Conservation (phyloP, 2,888 invertebrate genomes). For the Phrixothrix hirtus region DNA sequence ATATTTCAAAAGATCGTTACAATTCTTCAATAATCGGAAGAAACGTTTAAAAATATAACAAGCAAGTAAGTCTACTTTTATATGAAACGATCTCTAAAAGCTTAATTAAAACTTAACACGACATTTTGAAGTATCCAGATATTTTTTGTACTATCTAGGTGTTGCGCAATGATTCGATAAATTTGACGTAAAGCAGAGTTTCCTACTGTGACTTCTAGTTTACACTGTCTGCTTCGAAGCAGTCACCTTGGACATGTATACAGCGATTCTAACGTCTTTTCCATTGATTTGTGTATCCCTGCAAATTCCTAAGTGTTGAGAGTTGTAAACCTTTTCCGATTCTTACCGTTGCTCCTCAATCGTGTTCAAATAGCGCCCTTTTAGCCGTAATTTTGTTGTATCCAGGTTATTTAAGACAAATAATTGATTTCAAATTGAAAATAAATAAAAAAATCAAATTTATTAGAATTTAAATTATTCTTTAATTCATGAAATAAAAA, state of each 20-base stretch:
- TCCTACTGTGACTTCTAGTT: background rate
- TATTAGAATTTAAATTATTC: too few relatives aligned
- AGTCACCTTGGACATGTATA: background rate
- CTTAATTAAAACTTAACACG: too few relatives aligned
- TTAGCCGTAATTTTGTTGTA: background rate
- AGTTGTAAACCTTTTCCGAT: background rate
- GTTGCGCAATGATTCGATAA: background rate
- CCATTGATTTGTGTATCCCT: background rate
- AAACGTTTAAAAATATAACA: too few relatives aligned
- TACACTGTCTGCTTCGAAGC: background rate
- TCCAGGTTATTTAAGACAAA: too few relatives aligned
- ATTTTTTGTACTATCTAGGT: too few relatives aligned
- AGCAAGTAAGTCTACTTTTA: too few relatives aligned
- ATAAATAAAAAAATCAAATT: too few relatives aligned
- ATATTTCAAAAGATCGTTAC: too few relatives aligned
- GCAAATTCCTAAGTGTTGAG: background rate
- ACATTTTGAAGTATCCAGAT: too few relatives aligned
- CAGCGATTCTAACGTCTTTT: background rate
- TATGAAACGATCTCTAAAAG: too few relatives aligned
- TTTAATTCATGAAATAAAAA: background rate
- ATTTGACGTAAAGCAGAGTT: background rate
- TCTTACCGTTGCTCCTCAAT: background rate
- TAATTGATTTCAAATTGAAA: background rate
- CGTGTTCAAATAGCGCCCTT: background rate
- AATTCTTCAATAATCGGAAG: too few relatives aligned